phyloP scores from a whole-genome alignment of 2,888 invertebrate genomes.

The Alcis repandata region DNA sequence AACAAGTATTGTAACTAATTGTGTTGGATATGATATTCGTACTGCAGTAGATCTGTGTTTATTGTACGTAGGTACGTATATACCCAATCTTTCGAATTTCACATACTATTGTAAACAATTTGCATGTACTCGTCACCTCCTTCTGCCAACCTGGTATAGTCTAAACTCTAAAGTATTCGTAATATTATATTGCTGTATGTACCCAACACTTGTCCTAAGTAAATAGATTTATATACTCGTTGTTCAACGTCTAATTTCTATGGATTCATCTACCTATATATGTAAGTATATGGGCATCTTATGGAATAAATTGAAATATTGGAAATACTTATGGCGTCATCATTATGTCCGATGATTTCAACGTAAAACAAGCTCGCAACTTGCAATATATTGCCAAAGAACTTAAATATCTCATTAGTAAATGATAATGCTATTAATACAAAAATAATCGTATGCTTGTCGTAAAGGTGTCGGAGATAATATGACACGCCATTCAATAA shows the following conservation, averaged over 20 bases:
- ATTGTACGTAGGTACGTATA: slow-evolving; percentile 62
- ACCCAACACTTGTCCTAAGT: slow-evolving; percentile 52
- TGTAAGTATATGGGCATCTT: slow-evolving; percentile 4
- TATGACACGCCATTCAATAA: slow-evolving; percentile 53
- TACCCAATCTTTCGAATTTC: slow-evolving; percentile 77
- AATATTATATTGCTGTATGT: slow-evolving; percentile 48
- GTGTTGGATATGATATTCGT: slow-evolving; percentile 80
- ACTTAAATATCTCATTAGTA: slow-evolving; percentile 14
- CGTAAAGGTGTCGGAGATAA: slow-evolving; percentile 19
- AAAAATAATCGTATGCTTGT: slow-evolving; percentile 3
- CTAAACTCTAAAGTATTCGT: slow-evolving; percentile 52
- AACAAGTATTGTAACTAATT: slow-evolving; percentile 79
- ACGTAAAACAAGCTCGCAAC: slow-evolving; percentile 3
- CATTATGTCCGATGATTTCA: slow-evolving; percentile 31
- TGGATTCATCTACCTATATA: slow-evolving; percentile 48
- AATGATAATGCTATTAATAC: background rate
- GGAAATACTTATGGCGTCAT: slow-evolving; percentile 20
- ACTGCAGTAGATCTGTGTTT: slow-evolving; percentile 84
- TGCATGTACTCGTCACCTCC: slow-evolving; percentile 63
- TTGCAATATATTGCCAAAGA: slow-evolving; percentile 51
- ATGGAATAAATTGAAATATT: slow-evolving; percentile 47
- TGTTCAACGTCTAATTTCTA: slow-evolving; percentile 65
- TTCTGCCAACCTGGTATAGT: slow-evolving; percentile 57
- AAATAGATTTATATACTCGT: slow-evolving; percentile 70
- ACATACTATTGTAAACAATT: slow-evolving; percentile 53